phyloP scores from a whole-genome alignment of 2,888 invertebrate genomes.

The Meta bourneti region DNA sequence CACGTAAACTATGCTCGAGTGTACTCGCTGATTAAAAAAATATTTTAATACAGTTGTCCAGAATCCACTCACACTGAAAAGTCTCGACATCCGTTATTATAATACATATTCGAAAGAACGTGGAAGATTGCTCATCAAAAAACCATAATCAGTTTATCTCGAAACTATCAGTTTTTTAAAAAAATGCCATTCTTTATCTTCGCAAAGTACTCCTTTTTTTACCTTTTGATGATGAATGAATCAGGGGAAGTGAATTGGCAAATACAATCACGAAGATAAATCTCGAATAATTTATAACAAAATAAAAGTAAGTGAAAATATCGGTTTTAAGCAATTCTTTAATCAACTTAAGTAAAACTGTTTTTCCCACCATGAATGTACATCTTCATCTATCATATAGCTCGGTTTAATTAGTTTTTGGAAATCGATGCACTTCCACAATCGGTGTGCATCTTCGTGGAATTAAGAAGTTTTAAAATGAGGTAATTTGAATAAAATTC shows the following conservation, averaged over 20 bases:
- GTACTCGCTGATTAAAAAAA: too few species aligned
- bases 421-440: constrained; percentile 20
- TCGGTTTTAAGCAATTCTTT: constrained; percentile 32
- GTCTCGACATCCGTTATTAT: too few species aligned
- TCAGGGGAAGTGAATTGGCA: constrained; percentile 39
- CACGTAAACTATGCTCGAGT: too few species aligned
- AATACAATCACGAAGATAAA: constrained; percentile 46
- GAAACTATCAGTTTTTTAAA: background rate
- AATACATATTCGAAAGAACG: too few species aligned
- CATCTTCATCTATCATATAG: constrained; percentile 41
- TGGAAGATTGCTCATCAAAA: too few species aligned
- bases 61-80: too few species aligned
- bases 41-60: too few species aligned
- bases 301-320: constrained; percentile 25
- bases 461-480: background rate
- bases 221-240: constrained; percentile 22
- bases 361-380: constrained; percentile 10
- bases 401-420: constrained; percentile 39
- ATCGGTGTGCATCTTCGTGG: background rate
- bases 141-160: background rate
- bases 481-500: background rate
- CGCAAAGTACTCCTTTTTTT: background rate
- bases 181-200: background rate
- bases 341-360: constrained; percentile 54
- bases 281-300: constrained; percentile 47